Percentiles rank a stretch among this genome's conserved stretches.
phyloP scores from a whole-genome alignment of 1,140 invertebrate species.

The Drosophila arawakana region DNA sequence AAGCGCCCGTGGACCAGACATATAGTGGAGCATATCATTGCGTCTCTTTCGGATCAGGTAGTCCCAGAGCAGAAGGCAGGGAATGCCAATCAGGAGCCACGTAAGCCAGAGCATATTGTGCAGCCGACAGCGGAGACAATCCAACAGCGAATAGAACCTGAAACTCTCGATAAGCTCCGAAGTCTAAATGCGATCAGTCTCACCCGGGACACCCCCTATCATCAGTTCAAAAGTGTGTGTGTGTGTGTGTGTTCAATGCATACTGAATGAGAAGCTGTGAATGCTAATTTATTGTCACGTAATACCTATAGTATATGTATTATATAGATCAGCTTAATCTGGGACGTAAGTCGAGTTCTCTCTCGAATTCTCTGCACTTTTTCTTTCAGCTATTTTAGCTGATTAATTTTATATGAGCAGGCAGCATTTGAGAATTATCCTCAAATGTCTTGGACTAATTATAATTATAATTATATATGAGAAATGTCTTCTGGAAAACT shows the following conservation, averaged over 20 bases:
- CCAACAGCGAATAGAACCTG: constrained; percentile 28
- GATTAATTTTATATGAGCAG: too few species aligned
- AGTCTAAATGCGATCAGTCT: not conserved
- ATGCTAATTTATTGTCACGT: too few species aligned
- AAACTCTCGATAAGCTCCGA: constrained; percentile 10
- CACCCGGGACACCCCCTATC: not conserved
- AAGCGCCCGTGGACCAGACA: constrained; percentile 47
- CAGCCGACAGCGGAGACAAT: not conserved
- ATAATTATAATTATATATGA: too few species aligned
- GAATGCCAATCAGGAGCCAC: constrained; percentile 41
- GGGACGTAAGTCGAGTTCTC: too few species aligned
- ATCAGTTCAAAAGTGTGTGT: not conserved
- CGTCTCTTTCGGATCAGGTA: constrained; percentile 58
- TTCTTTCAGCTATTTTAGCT: too few species aligned
- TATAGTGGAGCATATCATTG: constrained; percentile 54
- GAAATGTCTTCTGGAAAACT: too few species aligned
- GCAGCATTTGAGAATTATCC: too few species aligned
- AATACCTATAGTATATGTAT: too few species aligned
- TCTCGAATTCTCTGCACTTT: too few species aligned
- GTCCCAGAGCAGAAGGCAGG: constrained; percentile 57
- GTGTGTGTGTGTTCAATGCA: not conserved
- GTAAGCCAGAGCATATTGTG: constrained; percentile 38
- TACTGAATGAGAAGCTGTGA: not conserved
- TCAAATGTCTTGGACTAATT: too few species aligned
- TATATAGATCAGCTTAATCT: too few species aligned